phyloP scores from a whole-genome alignment of 2,888 invertebrate genomes.

The Pseudococcus viburni region DNA sequence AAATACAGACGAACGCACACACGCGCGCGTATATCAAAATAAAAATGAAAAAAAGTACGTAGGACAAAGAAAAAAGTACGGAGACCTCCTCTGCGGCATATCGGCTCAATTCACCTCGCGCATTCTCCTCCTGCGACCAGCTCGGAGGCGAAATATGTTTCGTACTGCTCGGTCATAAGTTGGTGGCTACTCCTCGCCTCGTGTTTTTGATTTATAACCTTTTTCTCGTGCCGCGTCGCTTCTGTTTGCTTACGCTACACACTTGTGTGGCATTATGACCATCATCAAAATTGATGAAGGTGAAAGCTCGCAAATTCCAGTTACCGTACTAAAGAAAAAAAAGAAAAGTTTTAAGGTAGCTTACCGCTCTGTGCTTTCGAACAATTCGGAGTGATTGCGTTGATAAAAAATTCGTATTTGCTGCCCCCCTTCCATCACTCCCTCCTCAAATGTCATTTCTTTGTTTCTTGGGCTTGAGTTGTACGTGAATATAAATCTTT shows the following conservation, averaged over 20 bases:
- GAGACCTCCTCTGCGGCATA: neutral
- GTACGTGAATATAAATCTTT: neutral
- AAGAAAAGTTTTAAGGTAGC: neutral
- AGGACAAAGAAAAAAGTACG: neutral
- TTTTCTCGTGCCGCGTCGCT: neutral
- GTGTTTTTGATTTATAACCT: constrained; percentile 35
- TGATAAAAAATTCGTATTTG: neutral
- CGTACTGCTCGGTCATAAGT: neutral
- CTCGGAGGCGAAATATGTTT: neutral
- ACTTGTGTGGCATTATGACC: neutral
- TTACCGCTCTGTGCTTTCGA: neutral
- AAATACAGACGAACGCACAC: neutral
- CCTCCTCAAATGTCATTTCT: no score
- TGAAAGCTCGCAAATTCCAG: neutral
- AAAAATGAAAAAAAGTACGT: neutral
- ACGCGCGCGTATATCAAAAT: neutral
- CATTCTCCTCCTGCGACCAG: neutral
- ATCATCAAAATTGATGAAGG: constrained; percentile 22
- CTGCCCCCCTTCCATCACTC: no score
- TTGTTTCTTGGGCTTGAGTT: neutral
- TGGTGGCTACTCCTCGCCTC: neutral
- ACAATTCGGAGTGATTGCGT: neutral
- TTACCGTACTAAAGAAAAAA: neutral
- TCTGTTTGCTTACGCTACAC: neutral
- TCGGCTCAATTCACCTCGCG: neutral